Evolutionary conservation across 2,797 vertebrate species (phyloP).

Genomic region (Pempheris klunzingeri): DNA sequence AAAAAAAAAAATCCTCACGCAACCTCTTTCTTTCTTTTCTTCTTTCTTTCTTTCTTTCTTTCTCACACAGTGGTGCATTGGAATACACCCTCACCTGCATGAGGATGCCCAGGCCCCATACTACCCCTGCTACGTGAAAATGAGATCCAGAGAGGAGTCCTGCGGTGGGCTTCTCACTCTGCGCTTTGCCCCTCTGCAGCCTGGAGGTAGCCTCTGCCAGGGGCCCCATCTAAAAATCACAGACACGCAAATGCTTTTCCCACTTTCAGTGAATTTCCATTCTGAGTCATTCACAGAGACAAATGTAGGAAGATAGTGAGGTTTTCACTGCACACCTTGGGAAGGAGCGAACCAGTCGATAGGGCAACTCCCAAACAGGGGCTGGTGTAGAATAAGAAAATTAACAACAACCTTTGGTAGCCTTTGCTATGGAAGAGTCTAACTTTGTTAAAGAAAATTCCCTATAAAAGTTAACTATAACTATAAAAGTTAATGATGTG

Average conservation of each 20-base stretch:
- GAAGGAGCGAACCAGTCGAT: conserved; percentile 60
- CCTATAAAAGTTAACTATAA: conserved; percentile 69
- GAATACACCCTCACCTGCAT: conserved; percentile 57
- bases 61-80: conserved; percentile 16
- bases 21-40: background rate
- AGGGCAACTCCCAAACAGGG: conserved; percentile 59
- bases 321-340: conserved; percentile 45
- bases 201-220: conserved; percentile 74
- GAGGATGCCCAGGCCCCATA: conserved; percentile 58
- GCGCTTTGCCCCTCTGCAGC: conserved; percentile 68
- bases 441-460: conserved; percentile 68
- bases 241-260: conserved; percentile 62
- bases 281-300: conserved; percentile 46
- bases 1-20: background rate
- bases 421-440: conserved; percentile 59
- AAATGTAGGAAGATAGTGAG: conserved; percentile 28
- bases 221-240: conserved; percentile 75
- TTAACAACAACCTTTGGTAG: conserved; percentile 77
- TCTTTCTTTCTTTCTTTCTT: background rate
- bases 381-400: conserved; percentile 61
- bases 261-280: conserved; percentile 53
- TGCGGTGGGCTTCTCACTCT: conserved; percentile 76
- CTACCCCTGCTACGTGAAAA: conserved; percentile 83
- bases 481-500: conserved; percentile 79
- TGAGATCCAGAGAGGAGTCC: conserved; percentile 80